Percentiles rank a stretch among this genome's conserved stretches.
phyloP scores from a whole-genome alignment of 2,797 vertebrate species.

The Podarcis siculus region DNA sequence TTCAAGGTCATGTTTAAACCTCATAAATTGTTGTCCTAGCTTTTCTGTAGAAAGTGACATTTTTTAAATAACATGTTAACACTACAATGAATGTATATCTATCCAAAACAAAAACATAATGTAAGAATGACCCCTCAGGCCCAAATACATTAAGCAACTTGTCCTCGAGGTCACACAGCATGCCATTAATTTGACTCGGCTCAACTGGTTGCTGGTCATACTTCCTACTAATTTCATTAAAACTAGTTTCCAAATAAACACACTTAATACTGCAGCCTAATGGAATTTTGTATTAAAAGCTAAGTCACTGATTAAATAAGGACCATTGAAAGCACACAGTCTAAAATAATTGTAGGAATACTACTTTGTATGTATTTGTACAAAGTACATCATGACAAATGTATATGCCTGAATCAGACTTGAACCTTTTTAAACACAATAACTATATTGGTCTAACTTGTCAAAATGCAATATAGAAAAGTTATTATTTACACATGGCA shows the following conservation, averaged over 20 bases:
- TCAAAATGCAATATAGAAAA: neutral
- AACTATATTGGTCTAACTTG: neutral
- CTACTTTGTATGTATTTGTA: too few relatives aligned
- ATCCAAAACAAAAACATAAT: too few relatives aligned
- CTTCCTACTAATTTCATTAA: neutral
- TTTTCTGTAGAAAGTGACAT: neutral
- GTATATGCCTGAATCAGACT: neutral
- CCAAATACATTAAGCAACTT: rapidly evolving
- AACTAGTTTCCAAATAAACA: neutral
- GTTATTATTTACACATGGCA: neutral
- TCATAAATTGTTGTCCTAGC: neutral
- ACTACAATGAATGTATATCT: neutral
- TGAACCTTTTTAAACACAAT: neutral
- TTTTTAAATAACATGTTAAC: neutral
- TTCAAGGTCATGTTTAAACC: neutral
- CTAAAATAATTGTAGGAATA: neutral
- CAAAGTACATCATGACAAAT: neutral
- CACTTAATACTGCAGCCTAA: neutral
- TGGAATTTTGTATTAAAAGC: neutral
- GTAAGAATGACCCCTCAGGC: conserved; percentile 21
- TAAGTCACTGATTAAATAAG: neutral
- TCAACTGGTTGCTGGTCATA: neutral
- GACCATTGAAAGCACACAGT: neutral
- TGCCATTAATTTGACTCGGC: rapidly evolving
- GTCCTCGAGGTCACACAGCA: neutral